Conservation (phyloP, 2,113 vertebrate genomes). For the Castor canadensis region DNA sequence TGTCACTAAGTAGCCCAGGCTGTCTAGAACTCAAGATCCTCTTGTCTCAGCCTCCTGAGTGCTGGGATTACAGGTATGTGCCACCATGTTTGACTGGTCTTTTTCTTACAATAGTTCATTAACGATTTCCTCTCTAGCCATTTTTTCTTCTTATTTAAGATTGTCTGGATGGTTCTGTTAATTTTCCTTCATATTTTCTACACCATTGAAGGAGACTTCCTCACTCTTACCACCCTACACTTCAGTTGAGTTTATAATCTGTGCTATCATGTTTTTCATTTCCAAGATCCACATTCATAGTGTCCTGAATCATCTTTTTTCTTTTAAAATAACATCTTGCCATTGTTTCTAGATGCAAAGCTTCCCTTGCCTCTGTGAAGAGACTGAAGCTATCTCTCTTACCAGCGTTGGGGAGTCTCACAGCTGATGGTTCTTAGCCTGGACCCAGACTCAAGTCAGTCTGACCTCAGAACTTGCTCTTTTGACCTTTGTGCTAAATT, state of each 20-base stretch:
- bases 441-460: not conserved
- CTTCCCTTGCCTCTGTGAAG: not conserved
- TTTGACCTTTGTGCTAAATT: not conserved
- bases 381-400: not conserved
- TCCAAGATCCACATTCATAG: not conserved
- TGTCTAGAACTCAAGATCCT: not conserved
- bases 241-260: not conserved
- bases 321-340: not conserved
- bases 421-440: not conserved
- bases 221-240: not conserved
- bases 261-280: not conserved
- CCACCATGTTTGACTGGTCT: not conserved
- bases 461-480: not conserved
- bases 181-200: not conserved
- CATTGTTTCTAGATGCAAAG: not conserved
- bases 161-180: not conserved
- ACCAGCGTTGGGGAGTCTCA: not conserved
- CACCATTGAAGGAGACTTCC: not conserved
- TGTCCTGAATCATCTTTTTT: not conserved
- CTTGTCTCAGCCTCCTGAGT: not conserved
- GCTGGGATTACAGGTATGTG: not conserved
- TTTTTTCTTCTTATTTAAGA: slow-evolving; percentile 8
- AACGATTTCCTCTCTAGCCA: not conserved
- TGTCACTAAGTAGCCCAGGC: not conserved
- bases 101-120: slow-evolving; percentile 34